Evolutionary conservation across 2,113 vertebrate genomes (phyloP).

Genomic region (Amazona guildingii): DNA sequence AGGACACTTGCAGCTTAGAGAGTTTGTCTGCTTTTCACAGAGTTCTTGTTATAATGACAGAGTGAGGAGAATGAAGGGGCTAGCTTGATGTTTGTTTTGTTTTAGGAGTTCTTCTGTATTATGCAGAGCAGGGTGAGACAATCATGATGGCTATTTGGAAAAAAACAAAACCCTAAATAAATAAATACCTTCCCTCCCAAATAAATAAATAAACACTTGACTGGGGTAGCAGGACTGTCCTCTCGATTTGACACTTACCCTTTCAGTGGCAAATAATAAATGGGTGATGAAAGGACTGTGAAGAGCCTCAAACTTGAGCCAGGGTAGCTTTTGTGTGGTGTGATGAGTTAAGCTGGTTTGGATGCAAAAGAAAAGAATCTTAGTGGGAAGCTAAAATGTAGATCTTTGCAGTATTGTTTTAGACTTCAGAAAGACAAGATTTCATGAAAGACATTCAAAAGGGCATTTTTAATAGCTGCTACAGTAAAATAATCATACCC

Average conservation of each 20-base stretch:
- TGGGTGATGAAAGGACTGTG: not conserved
- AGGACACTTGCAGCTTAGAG: not conserved
- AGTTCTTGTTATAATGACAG: rapidly evolving
- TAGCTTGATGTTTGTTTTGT: not conserved
- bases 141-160: not conserved
- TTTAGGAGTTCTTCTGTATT: not conserved
- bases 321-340: not conserved
- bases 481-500: not conserved
- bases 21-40: not conserved
- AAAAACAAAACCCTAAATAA: not conserved
- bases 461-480: not conserved
- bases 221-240: not conserved
- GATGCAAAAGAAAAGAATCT: not conserved
- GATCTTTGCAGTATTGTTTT: not conserved
- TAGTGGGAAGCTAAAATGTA: not conserved
- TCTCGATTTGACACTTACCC: not conserved
- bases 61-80: not conserved
- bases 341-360: not conserved
- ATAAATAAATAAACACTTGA: not conserved
- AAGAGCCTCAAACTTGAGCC: not conserved
- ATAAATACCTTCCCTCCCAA: not conserved
- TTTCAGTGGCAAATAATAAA: not conserved
- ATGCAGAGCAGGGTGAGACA: not conserved
- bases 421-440: not conserved
- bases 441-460: not conserved